Conservation (phyloP, 1,140 invertebrate species). For the Pomacea maculata region DNA sequence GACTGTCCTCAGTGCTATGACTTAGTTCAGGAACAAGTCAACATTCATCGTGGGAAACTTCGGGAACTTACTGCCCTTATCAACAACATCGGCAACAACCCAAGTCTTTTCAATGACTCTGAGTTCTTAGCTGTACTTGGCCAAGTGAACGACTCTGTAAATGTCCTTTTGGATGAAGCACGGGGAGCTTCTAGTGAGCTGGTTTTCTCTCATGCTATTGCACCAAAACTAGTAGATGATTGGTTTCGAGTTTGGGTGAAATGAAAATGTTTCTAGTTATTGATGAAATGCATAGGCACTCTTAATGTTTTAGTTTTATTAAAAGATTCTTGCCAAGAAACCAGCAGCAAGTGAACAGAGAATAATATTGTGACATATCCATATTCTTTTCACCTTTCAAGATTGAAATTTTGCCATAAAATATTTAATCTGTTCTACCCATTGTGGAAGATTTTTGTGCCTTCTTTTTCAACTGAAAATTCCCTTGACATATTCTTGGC, state of each 20-base stretch:
- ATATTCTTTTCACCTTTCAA: too few species aligned
- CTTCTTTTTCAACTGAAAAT: too few species aligned
- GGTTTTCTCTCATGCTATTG: neutral
- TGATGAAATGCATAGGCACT: neutral
- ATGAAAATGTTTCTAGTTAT: neutral
- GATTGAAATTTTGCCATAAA: too few species aligned
- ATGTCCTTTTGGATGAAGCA: slow-evolving; percentile 77
- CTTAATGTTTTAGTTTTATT: neutral
- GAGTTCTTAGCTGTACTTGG: slow-evolving; percentile 83
- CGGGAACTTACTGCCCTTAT: slow-evolving; percentile 77
- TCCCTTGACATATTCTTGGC: too few species aligned
- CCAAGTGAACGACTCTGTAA: slow-evolving; percentile 77
- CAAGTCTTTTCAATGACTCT: slow-evolving; percentile 83
- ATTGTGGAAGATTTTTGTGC: too few species aligned
- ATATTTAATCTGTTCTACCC: too few species aligned
- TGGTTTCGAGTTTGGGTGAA: neutral
- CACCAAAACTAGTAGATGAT: neutral
- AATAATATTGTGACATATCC: too few species aligned
- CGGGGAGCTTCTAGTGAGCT: slow-evolving; percentile 71
- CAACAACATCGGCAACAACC: slow-evolving; percentile 76
- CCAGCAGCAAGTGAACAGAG: too few species aligned
- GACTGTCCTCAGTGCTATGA: slow-evolving; percentile 95
- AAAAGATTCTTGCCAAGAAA: neutral
- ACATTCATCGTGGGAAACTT: slow-evolving; percentile 81
- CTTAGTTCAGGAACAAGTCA: slow-evolving; percentile 87